Evolutionary conservation across 2,113 vertebrate species (phyloP).

Genomic region (Brachyistius frenatus): DNA sequence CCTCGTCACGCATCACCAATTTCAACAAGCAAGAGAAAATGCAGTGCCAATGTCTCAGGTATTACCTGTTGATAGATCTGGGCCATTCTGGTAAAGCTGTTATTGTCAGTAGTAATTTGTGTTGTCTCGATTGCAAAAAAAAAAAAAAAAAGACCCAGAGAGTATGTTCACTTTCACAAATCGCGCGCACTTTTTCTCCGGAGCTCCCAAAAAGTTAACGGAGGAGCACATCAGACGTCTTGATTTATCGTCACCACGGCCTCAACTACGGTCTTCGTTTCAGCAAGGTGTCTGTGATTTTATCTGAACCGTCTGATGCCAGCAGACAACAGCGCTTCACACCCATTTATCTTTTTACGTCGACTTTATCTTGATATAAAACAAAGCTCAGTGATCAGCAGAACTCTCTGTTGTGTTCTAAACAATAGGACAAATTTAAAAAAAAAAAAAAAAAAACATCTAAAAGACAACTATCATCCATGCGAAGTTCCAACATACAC

Average conservation of each 20-base stretch:
- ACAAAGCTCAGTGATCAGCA: not conserved
- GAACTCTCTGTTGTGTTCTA: not conserved
- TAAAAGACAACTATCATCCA: not conserved
- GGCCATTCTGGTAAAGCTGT: not conserved
- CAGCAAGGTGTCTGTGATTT: conserved; percentile 7
- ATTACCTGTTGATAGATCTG: not conserved
- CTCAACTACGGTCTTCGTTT: not conserved
- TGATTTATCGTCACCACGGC: conserved; percentile 27
- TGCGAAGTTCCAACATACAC: not conserved
- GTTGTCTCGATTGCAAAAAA: not conserved
- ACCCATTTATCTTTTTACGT: not conserved
- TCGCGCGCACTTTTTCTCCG: not conserved
- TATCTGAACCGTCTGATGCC: not conserved
- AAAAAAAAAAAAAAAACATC: not conserved
- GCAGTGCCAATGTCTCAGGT: not conserved
- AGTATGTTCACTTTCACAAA: not conserved
- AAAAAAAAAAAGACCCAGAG: not conserved
- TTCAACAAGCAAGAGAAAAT: conserved; percentile 15
- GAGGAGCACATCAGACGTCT: not conserved
- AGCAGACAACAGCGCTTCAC: not conserved
- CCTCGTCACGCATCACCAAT: not conserved
- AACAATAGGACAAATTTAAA: not conserved
- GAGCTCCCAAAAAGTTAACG: conserved; percentile 1
- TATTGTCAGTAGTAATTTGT: not conserved
- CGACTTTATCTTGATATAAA: not conserved